Percentiles rank a stretch among this genome's conserved stretches.
phyloP scores from a whole-genome alignment of 2,113 vertebrate species.

The Laticauda colubrina region DNA sequence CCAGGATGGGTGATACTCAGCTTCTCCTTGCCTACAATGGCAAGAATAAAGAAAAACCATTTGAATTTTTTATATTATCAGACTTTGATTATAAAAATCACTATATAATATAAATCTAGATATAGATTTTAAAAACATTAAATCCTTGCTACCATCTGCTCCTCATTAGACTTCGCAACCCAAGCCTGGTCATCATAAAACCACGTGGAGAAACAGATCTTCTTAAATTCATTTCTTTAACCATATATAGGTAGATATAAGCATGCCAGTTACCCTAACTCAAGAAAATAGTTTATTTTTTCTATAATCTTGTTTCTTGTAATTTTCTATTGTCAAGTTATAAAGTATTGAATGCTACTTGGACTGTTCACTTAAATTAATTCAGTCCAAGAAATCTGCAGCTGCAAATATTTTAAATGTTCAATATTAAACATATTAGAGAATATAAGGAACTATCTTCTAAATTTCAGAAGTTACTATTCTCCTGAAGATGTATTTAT shows the following conservation, averaged over 20 bases:
- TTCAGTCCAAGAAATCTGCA: conserved; percentile 1
- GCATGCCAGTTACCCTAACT: background rate
- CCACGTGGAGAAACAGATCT: background rate
- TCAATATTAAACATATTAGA: background rate
- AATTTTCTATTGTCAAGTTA: conserved; percentile 5
- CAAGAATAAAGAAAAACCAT: background rate
- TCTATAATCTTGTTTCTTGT: background rate
- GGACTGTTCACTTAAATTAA: conserved; percentile 1
- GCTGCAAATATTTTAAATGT: conserved; percentile 4
- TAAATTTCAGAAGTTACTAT: background rate
- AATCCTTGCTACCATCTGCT: background rate
- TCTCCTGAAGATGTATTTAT: background rate
- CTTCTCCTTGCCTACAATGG: background rate
- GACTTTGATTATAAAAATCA: background rate
- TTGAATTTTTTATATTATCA: background rate
- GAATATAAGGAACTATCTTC: background rate
- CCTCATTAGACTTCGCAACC: background rate
- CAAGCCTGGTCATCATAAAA: background rate
- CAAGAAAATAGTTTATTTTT: background rate
- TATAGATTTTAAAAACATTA: background rate
- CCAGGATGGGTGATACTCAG: background rate
- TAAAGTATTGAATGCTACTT: background rate
- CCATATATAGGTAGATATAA: background rate
- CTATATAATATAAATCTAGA: background rate
- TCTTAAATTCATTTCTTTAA: background rate